Evolutionary conservation across 2,797 vertebrate genomes (phyloP).

Genomic region (Nannoperca obscura): DNA sequence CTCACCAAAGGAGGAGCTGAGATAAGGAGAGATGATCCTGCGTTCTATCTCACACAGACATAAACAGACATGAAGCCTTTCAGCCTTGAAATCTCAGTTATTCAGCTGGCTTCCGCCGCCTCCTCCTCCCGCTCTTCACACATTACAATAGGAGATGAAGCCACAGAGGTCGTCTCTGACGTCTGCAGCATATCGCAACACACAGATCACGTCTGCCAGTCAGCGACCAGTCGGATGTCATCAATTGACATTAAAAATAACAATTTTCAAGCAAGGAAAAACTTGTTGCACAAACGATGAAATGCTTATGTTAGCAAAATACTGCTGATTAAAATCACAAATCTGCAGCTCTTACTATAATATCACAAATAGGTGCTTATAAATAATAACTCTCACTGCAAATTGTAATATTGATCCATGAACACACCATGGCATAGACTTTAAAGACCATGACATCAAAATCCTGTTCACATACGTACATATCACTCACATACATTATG

Average conservation of each 20-base stretch:
- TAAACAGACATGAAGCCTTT: slow-evolving; percentile 51
- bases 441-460: not conserved
- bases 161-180: slow-evolving; percentile 66
- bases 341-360: not conserved
- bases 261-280: not conserved
- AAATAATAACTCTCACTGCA: slow-evolving; percentile 3
- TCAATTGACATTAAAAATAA: slow-evolving; percentile 39
- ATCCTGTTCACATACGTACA: not conserved
- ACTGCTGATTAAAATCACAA: not conserved
- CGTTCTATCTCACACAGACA: slow-evolving; percentile 27
- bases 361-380: not conserved
- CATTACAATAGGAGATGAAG: slow-evolving; percentile 47
- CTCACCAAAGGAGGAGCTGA: slow-evolving; percentile 24
- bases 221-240: slow-evolving; percentile 24
- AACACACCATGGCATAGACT: not conserved
- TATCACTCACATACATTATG: not conserved
- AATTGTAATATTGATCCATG: not conserved
- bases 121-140: slow-evolving; percentile 66
- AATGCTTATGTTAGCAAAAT: not conserved
- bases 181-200: slow-evolving; percentile 52
- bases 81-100: slow-evolving; percentile 62
- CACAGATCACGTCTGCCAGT: slow-evolving; percentile 27
- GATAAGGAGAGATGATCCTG: slow-evolving; percentile 15
- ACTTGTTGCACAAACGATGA: not conserved
- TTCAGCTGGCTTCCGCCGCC: slow-evolving; percentile 58